Evolutionary conservation across 1,140 invertebrate species (phyloP).

Genomic region (Bombus sibiricus): DNA sequence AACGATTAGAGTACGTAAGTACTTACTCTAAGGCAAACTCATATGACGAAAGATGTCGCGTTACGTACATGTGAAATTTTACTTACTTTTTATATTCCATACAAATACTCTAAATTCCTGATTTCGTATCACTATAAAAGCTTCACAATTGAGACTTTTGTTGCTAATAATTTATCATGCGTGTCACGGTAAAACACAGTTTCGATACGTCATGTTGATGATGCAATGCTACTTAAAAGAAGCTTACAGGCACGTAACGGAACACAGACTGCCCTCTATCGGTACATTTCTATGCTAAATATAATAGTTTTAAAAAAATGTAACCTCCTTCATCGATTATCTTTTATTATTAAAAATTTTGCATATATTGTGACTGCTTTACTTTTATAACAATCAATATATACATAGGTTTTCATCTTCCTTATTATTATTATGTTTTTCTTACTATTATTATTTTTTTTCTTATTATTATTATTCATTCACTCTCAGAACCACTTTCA

Average conservation of each 20-base stretch:
- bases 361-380: background rate
- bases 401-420: conserved; percentile 9
- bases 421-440: background rate
- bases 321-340: background rate
- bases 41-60: background rate
- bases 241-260: conserved; percentile 5
- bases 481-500: conserved; percentile 78
- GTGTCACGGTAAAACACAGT: conserved; percentile 21
- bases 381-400: conserved; percentile 14
- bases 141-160: background rate
- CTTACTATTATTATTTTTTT: conserved; percentile 4
- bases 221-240: conserved; percentile 50
- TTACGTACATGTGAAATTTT: background rate
- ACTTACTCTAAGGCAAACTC: background rate
- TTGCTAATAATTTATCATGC: background rate
- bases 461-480: conserved; percentile 61
- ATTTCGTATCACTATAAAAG: background rate
- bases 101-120: background rate
- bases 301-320: background rate
- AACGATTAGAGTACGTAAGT: background rate
- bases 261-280: background rate
- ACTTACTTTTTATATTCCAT: conserved; percentile 32
- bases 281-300: background rate
- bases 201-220: conserved; percentile 40
- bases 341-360: conserved; percentile 25